These are phyloP conservation scores for Laspeyria flexula DNA, from an alignment of 2,888 invertebrate genomes.

Conservation along the genomic window DNA sequence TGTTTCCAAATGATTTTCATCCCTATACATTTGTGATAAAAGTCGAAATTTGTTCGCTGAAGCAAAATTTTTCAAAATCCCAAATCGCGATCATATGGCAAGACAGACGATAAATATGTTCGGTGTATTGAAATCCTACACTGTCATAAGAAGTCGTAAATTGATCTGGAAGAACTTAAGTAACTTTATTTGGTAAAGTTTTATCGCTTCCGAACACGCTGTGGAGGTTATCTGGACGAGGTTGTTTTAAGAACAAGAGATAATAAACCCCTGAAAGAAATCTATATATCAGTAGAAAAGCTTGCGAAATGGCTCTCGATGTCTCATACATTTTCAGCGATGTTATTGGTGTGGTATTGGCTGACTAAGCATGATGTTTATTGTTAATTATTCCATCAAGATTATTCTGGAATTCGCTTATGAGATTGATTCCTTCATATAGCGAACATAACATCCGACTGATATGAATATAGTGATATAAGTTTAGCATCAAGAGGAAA, in stretches of 20 bases:
- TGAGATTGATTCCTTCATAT: no score
- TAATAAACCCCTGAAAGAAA: not conserved
- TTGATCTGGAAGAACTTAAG: conserved; percentile 66
- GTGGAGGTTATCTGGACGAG: conserved; percentile 19
- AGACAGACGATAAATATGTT: conserved; percentile 77
- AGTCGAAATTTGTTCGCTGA: conserved; percentile 52
- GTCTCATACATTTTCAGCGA: no score
- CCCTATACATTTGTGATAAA: conserved; percentile 51
- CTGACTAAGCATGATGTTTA: no score
- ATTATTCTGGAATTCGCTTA: no score
- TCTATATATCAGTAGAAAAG: not conserved
- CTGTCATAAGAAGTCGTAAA: conserved; percentile 76
- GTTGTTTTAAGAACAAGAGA: conserved; percentile 6
- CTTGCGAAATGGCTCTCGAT: no score
- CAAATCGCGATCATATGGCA: conserved; percentile 77
- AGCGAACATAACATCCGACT: no score
- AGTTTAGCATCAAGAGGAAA: no score
- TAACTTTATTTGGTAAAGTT: conserved; percentile 65
- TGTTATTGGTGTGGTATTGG: no score
- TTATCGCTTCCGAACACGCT: conserved; percentile 48
- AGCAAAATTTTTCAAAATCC: conserved; percentile 71
- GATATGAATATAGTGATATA: no score
- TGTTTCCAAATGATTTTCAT: conserved; percentile 55
- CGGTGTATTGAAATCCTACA: conserved; percentile 80
- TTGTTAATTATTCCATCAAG: no score